Percentiles rank a stretch among this genome's conserved stretches.
These are phyloP conservation scores for Eristalis intricaria DNA, from an alignment of 2,888 invertebrate genomes.

Conservation along the genomic window DNA sequence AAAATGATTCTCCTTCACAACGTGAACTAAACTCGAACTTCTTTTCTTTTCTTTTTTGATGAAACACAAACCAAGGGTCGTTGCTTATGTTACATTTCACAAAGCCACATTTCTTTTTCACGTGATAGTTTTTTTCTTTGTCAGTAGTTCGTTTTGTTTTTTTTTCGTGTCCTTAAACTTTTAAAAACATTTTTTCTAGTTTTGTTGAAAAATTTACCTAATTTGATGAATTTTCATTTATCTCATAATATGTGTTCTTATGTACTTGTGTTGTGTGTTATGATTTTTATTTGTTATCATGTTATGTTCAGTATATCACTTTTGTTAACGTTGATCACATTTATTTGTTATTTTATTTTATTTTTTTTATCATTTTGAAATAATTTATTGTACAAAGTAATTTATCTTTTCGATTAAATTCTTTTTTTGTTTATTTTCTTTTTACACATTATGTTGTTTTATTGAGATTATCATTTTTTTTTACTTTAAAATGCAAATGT, in stretches of 20 bases:
- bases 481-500: slow-evolving; percentile 55
- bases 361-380: slow-evolving; percentile 20
- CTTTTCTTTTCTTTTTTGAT: neutral
- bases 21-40: neutral
- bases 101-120: neutral
- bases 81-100: neutral
- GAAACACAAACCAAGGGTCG: slow-evolving; percentile 1
- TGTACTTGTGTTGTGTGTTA: slow-evolving; percentile 22
- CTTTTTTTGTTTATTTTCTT: slow-evolving; percentile 39
- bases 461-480: slow-evolving; percentile 33
- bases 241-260: slow-evolving; percentile 11
- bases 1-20: neutral
- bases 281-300: slow-evolving; percentile 42
- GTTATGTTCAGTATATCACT: slow-evolving; percentile 70
- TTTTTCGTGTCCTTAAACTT: slow-evolving; percentile 17
- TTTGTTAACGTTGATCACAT: slow-evolving; percentile 70
- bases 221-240: slow-evolving; percentile 40
- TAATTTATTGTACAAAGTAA: slow-evolving; percentile 58
- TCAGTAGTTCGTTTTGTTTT: neutral
- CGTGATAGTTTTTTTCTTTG: too few species aligned
- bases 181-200: slow-evolving; percentile 59
- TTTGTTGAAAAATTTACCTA: slow-evolving; percentile 58
- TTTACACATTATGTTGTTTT: slow-evolving; percentile 36
- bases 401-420: slow-evolving; percentile 21
- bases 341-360: slow-evolving; percentile 41